A percentile compares a stretch with the other conserved stretches of the same genome.
phyloP scores from a whole-genome alignment of 2,113 vertebrate genomes.

The Colistium nudipinnis region DNA sequence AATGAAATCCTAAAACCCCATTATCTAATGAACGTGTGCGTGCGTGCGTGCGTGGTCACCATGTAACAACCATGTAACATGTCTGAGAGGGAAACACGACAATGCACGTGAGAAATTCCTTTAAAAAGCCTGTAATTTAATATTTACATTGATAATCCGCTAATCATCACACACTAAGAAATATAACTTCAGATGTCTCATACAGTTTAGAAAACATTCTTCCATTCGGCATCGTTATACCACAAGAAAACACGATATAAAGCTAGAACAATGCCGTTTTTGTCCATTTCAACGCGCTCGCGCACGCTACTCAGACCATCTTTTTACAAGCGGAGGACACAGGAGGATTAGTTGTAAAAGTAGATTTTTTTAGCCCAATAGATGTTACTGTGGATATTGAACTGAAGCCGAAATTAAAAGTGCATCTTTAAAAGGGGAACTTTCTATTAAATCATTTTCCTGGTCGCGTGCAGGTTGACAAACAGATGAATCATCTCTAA shows the following conservation, averaged over 20 bases:
- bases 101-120: not conserved
- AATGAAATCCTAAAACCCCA: too few relatives aligned
- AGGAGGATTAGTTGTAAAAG: slow-evolving; percentile 27
- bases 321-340: not conserved
- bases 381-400: fast-evolving
- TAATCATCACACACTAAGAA: fast-evolving
- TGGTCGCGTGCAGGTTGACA: fast-evolving
- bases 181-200: fast-evolving
- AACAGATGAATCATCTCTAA: not conserved
- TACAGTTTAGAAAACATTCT: not conserved
- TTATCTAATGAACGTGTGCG: too few relatives aligned
- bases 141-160: not conserved
- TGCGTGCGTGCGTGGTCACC: too few relatives aligned
- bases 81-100: not conserved
- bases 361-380: slow-evolving; percentile 6
- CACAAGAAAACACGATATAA: fast-evolving
- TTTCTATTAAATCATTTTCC: fast-evolving
- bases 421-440: fast-evolving
- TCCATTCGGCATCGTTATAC: slow-evolving; percentile 2
- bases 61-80: too few relatives aligned
- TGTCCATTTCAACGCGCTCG: not conserved
- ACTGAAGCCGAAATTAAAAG: not conserved
- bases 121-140: not conserved
- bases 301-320: not conserved
- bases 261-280: not conserved